Base-by-base conservation (phyloP, 1,140 invertebrate genomes). In the Cepaea nemoralis region DNA sequence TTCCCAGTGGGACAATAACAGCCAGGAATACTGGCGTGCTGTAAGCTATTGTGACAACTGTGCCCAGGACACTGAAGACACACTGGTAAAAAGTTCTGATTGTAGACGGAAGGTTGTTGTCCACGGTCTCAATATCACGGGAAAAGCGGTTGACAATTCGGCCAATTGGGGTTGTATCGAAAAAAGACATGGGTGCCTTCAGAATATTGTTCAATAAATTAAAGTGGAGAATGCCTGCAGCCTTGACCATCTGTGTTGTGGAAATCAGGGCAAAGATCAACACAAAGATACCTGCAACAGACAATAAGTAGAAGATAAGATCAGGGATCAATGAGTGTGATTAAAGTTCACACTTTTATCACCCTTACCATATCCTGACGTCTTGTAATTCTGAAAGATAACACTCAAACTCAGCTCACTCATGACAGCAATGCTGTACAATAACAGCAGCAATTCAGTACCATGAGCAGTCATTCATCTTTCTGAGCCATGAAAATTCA, bases 41-140 rank as follows among this genome's bases (percentile, higher is more conserved):
- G 80, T 92, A 91, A 91, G 96, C 95, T 89, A 99, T 98, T 67
- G 98, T 96, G 88, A 97, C 93, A 81, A 99, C 91, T 8, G 97
- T 97, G 45, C 95, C 95, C 83, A 97, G n/a, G 24, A 82, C 75
- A 66, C 87, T 59, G 33, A 87, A 85, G n/a, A 91, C 79, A 35
- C 86, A 87, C 66, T 83, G 81, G n/a, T 90, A 84, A 75, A 84
- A 90, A 14, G 74, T 83, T 33, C 86, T 77, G n/a, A 91, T 82
- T 2, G 83, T 83, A 0, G 73, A 45, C 55, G 87, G 89, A 6
- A 91, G 81, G 22, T 83, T 82, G 50, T 86, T 88, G 80, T 91
- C 91, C 19, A 92, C 77, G 0, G 82, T 84, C 39, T 85, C 86
- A 14, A 85, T 86, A 84, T 95, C 94, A 86, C 92, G 93, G 12